Percentiles rank a stretch among this genome's conserved stretches.
These are phyloP conservation scores for Onthophagus taurus DNA, from an alignment of 1,140 invertebrate species.

Conservation along the genomic window DNA sequence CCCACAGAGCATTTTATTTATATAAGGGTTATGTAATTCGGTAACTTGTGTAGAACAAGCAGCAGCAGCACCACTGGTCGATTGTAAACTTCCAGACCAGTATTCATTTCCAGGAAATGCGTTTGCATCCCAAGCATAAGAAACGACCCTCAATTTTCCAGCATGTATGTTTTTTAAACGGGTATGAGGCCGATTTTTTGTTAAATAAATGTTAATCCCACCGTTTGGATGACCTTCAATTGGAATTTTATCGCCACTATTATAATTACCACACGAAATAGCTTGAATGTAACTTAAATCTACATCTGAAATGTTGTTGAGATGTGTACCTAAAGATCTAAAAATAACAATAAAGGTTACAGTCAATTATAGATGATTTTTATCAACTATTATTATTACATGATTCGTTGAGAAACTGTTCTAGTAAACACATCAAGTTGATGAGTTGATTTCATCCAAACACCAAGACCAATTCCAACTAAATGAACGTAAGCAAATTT, in stretches of 20 bases:
- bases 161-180: background rate
- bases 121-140: constrained; percentile 59
- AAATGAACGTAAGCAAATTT: constrained; percentile 33
- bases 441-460: constrained; percentile 41
- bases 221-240: background rate
- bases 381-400: constrained; percentile 21
- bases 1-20: constrained; percentile 35
- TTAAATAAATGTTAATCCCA: constrained; percentile 27
- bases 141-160: constrained; percentile 50
- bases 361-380: background rate
- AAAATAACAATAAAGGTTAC: background rate
- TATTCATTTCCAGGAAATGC: constrained; percentile 54
- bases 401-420: constrained; percentile 39
- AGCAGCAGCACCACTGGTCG: constrained; percentile 53
- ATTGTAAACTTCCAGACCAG: constrained; percentile 37
- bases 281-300: constrained; percentile 27
- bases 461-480: constrained; percentile 42
- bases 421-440: constrained; percentile 41
- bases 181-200: background rate
- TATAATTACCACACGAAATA: constrained; percentile 22
- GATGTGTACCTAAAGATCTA: background rate
- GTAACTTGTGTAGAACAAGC: constrained; percentile 50
- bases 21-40: constrained; percentile 48
- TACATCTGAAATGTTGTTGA: background rate
- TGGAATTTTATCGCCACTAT: constrained; percentile 14